These are phyloP conservation scores for Nebria brevicollis DNA, from an alignment of 2,888 invertebrate species.

Conservation along the genomic window DNA sequence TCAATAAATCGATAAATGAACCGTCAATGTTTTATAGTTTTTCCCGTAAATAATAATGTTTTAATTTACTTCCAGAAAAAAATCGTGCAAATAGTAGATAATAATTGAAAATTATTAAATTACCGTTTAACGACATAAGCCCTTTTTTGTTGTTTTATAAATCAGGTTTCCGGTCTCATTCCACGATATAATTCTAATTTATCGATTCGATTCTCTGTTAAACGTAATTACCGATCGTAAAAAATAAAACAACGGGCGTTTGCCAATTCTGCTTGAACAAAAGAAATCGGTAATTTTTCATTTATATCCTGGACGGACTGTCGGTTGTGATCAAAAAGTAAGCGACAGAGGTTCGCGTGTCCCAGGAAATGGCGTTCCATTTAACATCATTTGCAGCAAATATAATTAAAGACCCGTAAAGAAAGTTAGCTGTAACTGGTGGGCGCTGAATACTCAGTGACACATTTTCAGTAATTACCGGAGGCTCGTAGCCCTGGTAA, in stretches of 20 bases:
- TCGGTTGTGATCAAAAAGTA: background rate
- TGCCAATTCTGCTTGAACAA: background rate
- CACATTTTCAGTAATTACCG: background rate
- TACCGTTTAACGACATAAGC: background rate
- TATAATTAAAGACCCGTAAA: background rate
- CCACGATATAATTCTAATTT: background rate
- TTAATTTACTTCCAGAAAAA: too few relatives aligned
- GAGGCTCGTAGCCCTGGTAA: background rate
- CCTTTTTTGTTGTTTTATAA: background rate
- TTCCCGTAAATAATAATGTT: too few relatives aligned
- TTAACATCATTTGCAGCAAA: background rate
- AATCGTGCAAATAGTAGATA: too few relatives aligned
- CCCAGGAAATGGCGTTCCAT: background rate
- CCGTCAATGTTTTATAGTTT: too few relatives aligned
- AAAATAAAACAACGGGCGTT: background rate
- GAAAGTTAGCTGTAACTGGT: background rate
- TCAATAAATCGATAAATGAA: too few relatives aligned
- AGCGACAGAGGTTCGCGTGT: background rate
- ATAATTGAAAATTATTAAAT: background rate
- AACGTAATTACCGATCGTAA: background rate
- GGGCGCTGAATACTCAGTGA: background rate
- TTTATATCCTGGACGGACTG: background rate
- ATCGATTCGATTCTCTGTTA: background rate
- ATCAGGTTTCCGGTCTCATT: background rate
- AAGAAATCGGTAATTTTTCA: background rate